Evolutionary conservation across 1,140 invertebrate genomes (phyloP).

Genomic region (Leptinotarsa texana): DNA sequence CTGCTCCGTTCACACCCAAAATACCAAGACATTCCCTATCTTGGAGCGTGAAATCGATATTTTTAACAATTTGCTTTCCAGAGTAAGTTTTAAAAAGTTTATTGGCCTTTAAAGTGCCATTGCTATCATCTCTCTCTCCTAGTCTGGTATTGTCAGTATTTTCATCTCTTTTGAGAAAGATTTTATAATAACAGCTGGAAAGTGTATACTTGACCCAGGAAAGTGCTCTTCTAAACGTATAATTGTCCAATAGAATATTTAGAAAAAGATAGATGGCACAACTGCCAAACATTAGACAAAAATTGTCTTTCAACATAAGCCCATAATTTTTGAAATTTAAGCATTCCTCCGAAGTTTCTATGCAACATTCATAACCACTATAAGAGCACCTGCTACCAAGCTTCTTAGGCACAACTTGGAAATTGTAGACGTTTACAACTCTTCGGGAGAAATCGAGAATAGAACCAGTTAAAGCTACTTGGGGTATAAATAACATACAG

Average conservation of each 20-base stretch:
- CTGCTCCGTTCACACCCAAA: constrained; percentile 79
- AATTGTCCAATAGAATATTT: constrained; percentile 33
- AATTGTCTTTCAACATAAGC: constrained; percentile 21
- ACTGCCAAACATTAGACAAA: constrained; percentile 22
- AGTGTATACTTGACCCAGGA: too few relatives aligned
- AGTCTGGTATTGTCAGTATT: too few relatives aligned
- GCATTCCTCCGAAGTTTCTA: not conserved
- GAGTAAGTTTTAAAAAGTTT: constrained; percentile 32
- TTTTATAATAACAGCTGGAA: too few relatives aligned
- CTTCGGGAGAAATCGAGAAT: constrained; percentile 40
- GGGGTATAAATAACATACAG: constrained; percentile 42
- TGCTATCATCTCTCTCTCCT: not conserved
- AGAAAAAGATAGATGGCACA: constrained; percentile 28
- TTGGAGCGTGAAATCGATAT: constrained; percentile 29
- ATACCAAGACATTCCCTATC: constrained; percentile 85
- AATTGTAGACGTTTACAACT: constrained; percentile 45
- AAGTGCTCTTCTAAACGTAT: constrained; percentile 15
- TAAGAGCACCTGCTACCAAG: not conserved
- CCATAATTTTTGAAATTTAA: constrained; percentile 21
- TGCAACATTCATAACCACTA: not conserved
- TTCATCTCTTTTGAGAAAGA: too few relatives aligned
- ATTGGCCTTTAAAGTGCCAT: constrained; percentile 29
- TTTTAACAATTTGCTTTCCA: constrained; percentile 30
- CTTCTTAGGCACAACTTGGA: constrained; percentile 21
- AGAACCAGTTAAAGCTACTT: constrained; percentile 40